phyloP scores from a whole-genome alignment of 1,140 invertebrate species.

The Eriocheir sinensis region DNA sequence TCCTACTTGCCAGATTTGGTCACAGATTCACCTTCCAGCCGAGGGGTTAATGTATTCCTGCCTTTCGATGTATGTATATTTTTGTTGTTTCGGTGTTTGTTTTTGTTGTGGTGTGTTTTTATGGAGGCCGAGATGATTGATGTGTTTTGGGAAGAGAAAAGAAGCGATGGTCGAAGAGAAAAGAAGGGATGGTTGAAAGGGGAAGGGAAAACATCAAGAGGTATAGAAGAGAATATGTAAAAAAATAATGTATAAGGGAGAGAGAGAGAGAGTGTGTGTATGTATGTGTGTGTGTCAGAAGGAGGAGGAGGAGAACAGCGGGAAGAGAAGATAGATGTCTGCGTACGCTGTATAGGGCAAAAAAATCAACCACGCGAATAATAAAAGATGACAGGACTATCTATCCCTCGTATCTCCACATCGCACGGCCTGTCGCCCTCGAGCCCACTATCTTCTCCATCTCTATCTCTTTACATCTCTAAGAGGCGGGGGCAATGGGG shows the following conservation, averaged over 20 bases:
- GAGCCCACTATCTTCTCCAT: not conserved
- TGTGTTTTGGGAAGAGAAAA: not conserved
- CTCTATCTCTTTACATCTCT: slow-evolving; percentile 17
- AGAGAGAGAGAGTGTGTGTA: slow-evolving; percentile 19
- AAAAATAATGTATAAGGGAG: not conserved
- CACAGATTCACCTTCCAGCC: not conserved
- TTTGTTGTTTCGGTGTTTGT: not conserved
- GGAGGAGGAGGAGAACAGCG: not conserved
- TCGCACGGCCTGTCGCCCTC: not conserved
- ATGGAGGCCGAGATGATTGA: not conserved
- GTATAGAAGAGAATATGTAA: not conserved
- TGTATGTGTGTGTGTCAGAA: not conserved
- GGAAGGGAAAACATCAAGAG: not conserved
- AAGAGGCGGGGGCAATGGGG: not conserved
- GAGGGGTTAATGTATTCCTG: not conserved
- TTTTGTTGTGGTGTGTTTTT: not conserved
- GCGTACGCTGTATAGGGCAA: not conserved
- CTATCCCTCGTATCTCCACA: not conserved
- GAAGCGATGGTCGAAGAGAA: no score
- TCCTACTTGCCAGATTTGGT: not conserved
- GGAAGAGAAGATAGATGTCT: not conserved
- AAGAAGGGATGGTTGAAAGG: no score
- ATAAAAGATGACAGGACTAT: slow-evolving; percentile 17
- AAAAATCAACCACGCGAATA: not conserved
- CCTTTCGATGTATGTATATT: not conserved